phyloP scores from a whole-genome alignment of 2,888 invertebrate species.

The Actias luna region DNA sequence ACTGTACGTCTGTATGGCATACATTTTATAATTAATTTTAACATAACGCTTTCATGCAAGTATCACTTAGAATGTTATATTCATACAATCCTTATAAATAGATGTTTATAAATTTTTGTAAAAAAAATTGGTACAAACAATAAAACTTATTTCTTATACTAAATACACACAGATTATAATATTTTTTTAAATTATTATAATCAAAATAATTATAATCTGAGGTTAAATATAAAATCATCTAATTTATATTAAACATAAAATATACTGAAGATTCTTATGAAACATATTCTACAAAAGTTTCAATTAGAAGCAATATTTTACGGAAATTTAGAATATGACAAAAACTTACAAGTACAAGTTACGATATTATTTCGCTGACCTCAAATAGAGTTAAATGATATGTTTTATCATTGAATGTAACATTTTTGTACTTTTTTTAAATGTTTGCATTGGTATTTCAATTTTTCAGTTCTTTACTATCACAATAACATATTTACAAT shows the following conservation, averaged over 20 bases:
- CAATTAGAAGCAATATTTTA: slow-evolving; percentile 25
- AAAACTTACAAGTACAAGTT: slow-evolving; percentile 4
- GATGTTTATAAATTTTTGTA: background rate
- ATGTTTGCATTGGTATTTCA: slow-evolving; percentile 23
- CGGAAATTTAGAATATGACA: background rate
- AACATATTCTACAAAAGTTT: slow-evolving; percentile 24
- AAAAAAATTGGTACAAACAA: background rate
- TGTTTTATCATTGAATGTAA: slow-evolving; percentile 44
- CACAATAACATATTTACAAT: slow-evolving; percentile 6
- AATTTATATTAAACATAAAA: slow-evolving; percentile 7
- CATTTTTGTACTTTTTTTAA: slow-evolving; percentile 51
- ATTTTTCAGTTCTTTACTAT: background rate
- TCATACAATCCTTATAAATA: slow-evolving; percentile 2
- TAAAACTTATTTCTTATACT: background rate
- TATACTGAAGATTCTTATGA: slow-evolving; percentile 6
- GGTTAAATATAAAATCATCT: background rate
- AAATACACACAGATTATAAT: background rate
- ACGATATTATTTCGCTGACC: slow-evolving; percentile 28
- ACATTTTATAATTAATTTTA: slow-evolving; percentile 47
- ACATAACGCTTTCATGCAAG: slow-evolving; percentile 32
- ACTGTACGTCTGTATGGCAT: slow-evolving; percentile 54
- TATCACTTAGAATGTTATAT: slow-evolving; percentile 19
- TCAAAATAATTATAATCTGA: background rate
- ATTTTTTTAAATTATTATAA: no score
- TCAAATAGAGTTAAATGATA: slow-evolving; percentile 44